These are phyloP conservation scores for Falco biarmicus DNA, from an alignment of 2,797 vertebrate species.

Conservation along the genomic window DNA sequence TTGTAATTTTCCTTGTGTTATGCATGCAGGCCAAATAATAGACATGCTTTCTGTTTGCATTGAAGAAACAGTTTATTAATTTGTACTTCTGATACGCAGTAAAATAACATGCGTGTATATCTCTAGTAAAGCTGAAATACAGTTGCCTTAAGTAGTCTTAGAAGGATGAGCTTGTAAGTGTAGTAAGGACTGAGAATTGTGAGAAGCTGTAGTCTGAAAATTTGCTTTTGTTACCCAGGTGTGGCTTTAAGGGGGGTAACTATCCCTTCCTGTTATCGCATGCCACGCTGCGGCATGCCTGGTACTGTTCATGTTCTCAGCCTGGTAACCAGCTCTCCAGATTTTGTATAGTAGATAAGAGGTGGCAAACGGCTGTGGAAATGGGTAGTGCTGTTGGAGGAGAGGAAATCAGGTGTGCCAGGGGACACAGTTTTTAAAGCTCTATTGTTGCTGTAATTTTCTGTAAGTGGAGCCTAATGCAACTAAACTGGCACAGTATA, in stretches of 20 bases:
- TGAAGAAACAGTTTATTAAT: not conserved
- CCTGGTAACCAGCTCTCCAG: not conserved
- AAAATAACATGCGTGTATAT: not conserved
- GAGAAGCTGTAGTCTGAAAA: not conserved
- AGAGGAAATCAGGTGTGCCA: not conserved
- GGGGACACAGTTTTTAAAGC: not conserved
- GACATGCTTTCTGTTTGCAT: not conserved
- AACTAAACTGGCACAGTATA: not conserved
- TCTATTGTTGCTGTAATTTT: not conserved
- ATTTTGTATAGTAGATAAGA: not conserved
- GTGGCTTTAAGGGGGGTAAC: not conserved
- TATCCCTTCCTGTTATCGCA: not conserved
- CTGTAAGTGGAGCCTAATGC: not conserved
- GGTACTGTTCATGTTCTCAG: not conserved
- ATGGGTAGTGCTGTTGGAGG: not conserved
- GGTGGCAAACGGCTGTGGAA: not conserved
- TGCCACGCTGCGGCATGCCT: not conserved
- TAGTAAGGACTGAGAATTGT: not conserved
- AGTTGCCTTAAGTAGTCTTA: not conserved
- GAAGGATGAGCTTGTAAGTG: not conserved
- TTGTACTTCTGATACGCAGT: not conserved
- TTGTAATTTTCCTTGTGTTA: not conserved
- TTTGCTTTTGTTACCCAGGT: not conserved
- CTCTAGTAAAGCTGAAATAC: not conserved
- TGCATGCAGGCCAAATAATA: not conserved